phyloP scores from a whole-genome alignment of 2,797 vertebrate genomes.

The Falco naumanni region DNA sequence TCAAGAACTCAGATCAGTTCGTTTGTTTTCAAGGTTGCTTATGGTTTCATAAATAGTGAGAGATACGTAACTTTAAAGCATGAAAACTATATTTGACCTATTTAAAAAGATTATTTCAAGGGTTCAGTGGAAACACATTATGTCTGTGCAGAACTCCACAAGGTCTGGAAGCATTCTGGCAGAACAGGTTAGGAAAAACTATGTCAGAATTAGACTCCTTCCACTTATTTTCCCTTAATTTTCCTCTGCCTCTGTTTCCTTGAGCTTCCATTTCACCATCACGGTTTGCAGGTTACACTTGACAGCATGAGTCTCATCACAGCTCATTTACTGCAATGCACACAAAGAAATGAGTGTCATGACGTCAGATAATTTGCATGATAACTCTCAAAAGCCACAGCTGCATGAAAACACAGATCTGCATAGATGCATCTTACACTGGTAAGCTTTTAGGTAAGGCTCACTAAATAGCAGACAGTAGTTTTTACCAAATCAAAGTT shows the following conservation, averaged over 20 bases:
- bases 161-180: slow-evolving; percentile 31
- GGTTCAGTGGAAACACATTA: slow-evolving; percentile 28
- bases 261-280: background rate
- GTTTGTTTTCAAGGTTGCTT: background rate
- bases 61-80: background rate
- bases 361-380: slow-evolving; percentile 28
- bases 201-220: background rate
- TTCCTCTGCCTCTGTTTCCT: background rate
- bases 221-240: slow-evolving; percentile 16
- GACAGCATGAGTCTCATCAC: background rate
- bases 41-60: background rate
- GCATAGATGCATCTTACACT: background rate
- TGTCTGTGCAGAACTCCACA: background rate
- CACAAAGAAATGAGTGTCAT: background rate
- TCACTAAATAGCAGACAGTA: background rate
- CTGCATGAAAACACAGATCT: background rate
- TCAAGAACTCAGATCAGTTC: background rate
- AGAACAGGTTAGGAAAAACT: slow-evolving; percentile 43
- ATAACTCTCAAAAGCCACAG: background rate
- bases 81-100: slow-evolving; percentile 34
- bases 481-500: background rate
- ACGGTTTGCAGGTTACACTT: background rate
- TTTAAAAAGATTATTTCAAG: slow-evolving; percentile 22
- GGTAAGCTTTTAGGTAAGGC: background rate
- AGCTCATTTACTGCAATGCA: slow-evolving; percentile 20